phyloP scores from a whole-genome alignment of 2,888 invertebrate species.

The Protophormia terraenovae region DNA sequence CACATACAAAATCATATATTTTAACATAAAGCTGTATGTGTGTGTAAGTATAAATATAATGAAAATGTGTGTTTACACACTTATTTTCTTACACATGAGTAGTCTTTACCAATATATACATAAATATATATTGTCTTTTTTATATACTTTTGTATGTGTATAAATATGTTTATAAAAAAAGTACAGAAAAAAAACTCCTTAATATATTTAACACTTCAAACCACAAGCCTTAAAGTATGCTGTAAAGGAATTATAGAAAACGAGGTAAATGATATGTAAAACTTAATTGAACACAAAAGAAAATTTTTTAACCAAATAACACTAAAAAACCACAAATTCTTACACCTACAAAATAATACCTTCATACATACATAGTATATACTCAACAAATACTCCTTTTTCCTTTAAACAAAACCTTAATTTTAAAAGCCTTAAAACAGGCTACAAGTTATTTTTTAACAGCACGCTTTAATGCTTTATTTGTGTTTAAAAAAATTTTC shows the following conservation, averaged over 20 bases:
- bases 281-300: slow-evolving; percentile 48
- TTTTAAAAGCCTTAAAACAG: not conserved
- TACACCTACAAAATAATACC: not conserved
- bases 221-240: slow-evolving; percentile 60
- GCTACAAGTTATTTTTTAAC: not conserved
- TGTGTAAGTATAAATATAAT: not conserved
- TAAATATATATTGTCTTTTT: not conserved
- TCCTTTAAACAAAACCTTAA: no score
- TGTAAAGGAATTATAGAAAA: slow-evolving; percentile 28
- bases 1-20: slow-evolving; percentile 14
- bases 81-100: not conserved
- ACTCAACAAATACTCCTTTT: no score
- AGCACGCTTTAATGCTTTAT: not conserved
- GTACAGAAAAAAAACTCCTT: not conserved
- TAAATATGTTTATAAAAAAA: not conserved
- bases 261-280: slow-evolving; percentile 44
- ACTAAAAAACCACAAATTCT: not conserved
- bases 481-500: not conserved
- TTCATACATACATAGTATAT: not conserved
- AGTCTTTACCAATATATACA: not conserved
- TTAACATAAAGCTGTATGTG: not conserved
- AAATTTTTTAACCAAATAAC: not conserved
- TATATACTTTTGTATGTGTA: no score
- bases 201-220: slow-evolving; percentile 43
- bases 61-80: not conserved